Evolutionary conservation across 2,113 vertebrate species (phyloP).

Genomic region (Cairina moschata): DNA sequence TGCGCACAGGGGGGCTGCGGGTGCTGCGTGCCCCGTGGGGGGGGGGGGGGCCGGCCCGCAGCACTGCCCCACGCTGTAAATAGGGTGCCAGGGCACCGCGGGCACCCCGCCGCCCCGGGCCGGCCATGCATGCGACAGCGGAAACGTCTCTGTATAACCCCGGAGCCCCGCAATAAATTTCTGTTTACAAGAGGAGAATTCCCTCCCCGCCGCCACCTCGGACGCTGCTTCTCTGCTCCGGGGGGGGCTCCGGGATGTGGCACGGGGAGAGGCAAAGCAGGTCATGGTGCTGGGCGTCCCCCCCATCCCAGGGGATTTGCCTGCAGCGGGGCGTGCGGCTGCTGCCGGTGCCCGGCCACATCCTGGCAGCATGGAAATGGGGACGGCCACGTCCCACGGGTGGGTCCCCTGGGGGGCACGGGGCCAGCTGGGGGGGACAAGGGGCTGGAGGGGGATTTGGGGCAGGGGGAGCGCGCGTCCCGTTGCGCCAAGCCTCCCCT

Average conservation of each 20-base stretch:
- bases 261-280: not conserved
- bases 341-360: too few species aligned
- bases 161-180: conserved; percentile 46
- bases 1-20: not conserved
- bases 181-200: conserved; percentile 29
- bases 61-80: conserved; percentile 42
- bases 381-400: not conserved
- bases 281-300: not conserved
- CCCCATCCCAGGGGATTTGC: too few species aligned
- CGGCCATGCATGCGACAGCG: conserved; percentile 60
- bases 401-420: not conserved
- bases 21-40: not conserved
- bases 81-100: conserved; percentile 30
- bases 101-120: not conserved
- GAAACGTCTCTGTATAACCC: conserved; percentile 18
- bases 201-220: not conserved
- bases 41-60: not conserved
- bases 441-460: not conserved
- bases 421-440: not conserved
- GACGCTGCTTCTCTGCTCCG: not conserved
- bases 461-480: not conserved
- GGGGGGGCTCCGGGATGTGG: not conserved
- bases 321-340: too few species aligned
- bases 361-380: not conserved
- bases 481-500: not conserved